phyloP scores from a whole-genome alignment of 1,140 invertebrate species.

The Apocrypta bakeri region DNA sequence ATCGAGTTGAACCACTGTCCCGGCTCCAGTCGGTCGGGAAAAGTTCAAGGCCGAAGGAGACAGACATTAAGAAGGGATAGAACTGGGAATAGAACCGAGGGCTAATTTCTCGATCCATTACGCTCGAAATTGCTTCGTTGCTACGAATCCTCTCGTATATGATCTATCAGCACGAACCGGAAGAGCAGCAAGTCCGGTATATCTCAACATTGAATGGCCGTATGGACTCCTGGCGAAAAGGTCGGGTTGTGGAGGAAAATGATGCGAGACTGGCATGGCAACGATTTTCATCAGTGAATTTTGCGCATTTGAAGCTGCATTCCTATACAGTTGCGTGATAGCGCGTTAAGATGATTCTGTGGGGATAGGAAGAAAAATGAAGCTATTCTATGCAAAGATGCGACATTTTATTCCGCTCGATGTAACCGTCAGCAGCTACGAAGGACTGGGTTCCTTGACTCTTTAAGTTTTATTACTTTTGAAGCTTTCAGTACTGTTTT shows the following conservation, averaged over 20 bases:
- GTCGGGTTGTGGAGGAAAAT: background rate
- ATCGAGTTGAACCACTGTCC: background rate
- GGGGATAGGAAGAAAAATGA: background rate
- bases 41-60: background rate
- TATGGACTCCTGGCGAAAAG: background rate
- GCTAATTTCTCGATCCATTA: conserved; percentile 50
- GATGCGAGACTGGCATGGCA: background rate
- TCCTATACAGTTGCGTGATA: background rate
- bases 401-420: background rate
- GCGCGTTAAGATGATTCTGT: too few species aligned
- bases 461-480: too few species aligned
- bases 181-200: background rate
- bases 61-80: background rate
- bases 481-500: too few species aligned
- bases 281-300: conserved; percentile 14
- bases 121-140: conserved; percentile 34
- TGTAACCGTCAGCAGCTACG: too few species aligned
- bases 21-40: background rate
- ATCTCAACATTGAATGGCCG: background rate
- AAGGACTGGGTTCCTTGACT: too few species aligned
- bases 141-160: conserved; percentile 3
- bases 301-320: background rate
- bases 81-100: background rate
- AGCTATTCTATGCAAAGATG: background rate
- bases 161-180: background rate